Conservation (phyloP, 2,888 invertebrate species). For the Incurvaria masculella region DNA sequence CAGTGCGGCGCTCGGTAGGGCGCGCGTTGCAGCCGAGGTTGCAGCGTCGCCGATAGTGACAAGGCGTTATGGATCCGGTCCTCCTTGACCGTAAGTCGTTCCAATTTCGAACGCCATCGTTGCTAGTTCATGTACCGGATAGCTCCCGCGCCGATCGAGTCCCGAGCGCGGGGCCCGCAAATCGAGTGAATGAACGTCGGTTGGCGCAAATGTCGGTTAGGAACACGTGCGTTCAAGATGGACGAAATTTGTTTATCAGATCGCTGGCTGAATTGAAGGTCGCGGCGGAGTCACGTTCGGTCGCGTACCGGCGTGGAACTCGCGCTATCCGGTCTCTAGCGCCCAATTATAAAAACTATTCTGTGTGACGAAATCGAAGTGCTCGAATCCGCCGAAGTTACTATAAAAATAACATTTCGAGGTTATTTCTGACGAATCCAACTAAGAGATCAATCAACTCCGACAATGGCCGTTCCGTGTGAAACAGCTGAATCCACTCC, state of each 20-base stretch:
- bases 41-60: too few species aligned
- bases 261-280: neutral
- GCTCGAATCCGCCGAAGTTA: neutral
- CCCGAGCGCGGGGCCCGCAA: neutral
- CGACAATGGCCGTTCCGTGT: too few species aligned
- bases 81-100: too few species aligned
- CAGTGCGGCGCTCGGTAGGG: too few species aligned
- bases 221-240: neutral
- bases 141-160: too few species aligned
- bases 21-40: too few species aligned
- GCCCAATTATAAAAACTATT: neutral
- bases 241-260: neutral
- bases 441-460: neutral
- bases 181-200: neutral
- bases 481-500: neutral
- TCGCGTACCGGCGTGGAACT: neutral
- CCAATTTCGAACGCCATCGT: too few species aligned
- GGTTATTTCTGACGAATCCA: neutral
- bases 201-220: neutral
- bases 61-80: too few species aligned
- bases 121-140: too few species aligned
- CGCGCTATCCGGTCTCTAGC: neutral
- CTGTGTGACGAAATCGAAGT: neutral
- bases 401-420: too few species aligned
- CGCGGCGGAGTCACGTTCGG: neutral